Conservation (phyloP, 2,113 vertebrate species). For the Grus americana region DNA sequence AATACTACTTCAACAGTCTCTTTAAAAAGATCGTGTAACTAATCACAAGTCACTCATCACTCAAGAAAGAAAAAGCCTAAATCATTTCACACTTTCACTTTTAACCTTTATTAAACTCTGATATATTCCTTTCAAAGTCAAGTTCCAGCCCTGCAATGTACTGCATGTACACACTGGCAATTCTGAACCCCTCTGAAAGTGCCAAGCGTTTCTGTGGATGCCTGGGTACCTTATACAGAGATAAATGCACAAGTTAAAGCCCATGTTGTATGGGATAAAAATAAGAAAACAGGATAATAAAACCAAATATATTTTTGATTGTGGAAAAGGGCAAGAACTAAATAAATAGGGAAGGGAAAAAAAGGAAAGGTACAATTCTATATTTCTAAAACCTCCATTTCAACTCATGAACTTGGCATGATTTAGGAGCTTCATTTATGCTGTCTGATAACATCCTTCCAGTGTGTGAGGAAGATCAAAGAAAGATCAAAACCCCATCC, state of each 20-base stretch:
- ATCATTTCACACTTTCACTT: not conserved
- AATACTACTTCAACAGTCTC: not conserved
- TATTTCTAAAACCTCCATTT: not conserved
- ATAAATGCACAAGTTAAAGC: not conserved
- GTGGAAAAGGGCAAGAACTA: not conserved
- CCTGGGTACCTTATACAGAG: not conserved
- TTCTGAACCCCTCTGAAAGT: not conserved
- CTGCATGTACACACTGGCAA: not conserved
- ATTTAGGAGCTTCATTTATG: not conserved
- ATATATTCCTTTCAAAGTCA: not conserved
- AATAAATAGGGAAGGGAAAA: not conserved
- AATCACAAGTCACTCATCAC: slow-evolving; percentile 33
- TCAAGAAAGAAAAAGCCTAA: slow-evolving; percentile 1
- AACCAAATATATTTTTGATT: not conserved
- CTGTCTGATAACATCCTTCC: not conserved
- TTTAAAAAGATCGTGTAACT: not conserved
- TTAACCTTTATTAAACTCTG: not conserved
- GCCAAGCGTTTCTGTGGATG: not conserved
- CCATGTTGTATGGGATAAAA: not conserved
- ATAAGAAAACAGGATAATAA: not conserved
- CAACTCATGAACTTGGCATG: not conserved
- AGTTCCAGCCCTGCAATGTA: not conserved
- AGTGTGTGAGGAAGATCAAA: not conserved
- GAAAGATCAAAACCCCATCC: not conserved
- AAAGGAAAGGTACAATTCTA: not conserved